These are phyloP conservation scores for Nemopilema nomurai DNA, from an alignment of 30 jellyfish, hydroid and myxozoan genomes.

Conservation along the genomic window DNA sequence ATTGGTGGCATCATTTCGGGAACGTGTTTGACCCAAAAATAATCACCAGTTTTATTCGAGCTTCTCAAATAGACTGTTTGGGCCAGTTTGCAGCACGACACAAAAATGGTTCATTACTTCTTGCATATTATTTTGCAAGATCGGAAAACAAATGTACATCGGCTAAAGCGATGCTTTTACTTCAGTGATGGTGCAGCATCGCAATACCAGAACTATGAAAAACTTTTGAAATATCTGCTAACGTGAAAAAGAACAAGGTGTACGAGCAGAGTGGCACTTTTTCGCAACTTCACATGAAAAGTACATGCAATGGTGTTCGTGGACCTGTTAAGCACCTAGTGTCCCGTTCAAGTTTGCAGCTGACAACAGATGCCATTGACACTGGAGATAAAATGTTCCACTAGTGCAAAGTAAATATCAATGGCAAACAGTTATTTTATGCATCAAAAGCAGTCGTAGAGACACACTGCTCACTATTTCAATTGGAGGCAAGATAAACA, in stretches of 20 bases:
- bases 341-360: conserved; percentile 62
- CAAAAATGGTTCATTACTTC: conserved; percentile 29
- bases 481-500: too few relatives aligned
- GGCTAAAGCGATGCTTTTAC: too few relatives aligned
- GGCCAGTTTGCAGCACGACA: conserved; percentile 12
- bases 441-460: conserved; percentile 13
- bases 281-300: too few relatives aligned
- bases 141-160: too few relatives aligned
- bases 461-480: neutral
- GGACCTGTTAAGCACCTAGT: conserved; percentile 41
- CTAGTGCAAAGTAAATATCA: conserved; percentile 21
- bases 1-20: too few relatives aligned
- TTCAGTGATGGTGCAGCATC: neutral
- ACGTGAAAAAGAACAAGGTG: too few relatives aligned
- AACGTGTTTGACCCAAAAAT: too few relatives aligned
- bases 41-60: too few relatives aligned
- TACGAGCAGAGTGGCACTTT: too few relatives aligned
- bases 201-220: neutral
- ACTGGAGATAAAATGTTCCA: conserved; percentile 2
- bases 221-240: too few relatives aligned
- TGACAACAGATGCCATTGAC: conserved; percentile 12
- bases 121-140: neutral
- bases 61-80: too few relatives aligned
- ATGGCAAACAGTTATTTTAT: conserved; percentile 21
- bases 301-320: too few relatives aligned